Percentiles rank a stretch among this genome's conserved stretches.
phyloP scores from a whole-genome alignment of 2,113 vertebrate genomes.

The Colius striatus region DNA sequence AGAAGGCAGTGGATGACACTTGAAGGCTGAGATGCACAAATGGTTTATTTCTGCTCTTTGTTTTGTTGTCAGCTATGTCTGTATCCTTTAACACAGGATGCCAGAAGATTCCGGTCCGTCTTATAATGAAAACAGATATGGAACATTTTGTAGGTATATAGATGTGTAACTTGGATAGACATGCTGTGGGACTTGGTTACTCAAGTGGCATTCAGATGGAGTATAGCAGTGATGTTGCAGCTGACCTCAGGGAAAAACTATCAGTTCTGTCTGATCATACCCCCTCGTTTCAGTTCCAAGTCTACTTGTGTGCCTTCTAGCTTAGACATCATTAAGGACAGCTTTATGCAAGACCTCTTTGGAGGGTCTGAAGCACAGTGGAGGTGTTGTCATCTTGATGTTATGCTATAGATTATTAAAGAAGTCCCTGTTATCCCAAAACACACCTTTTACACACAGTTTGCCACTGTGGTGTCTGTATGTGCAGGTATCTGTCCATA shows the following conservation, averaged over 20 bases:
- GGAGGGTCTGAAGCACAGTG: background rate
- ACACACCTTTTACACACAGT: background rate
- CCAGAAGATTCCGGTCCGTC: background rate
- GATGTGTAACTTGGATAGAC: accelerated
- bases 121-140: background rate
- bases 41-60: constrained; percentile 34
- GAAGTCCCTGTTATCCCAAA: background rate
- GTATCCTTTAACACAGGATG: background rate
- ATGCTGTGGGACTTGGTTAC: accelerated
- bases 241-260: background rate
- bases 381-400: background rate
- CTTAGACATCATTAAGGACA: background rate
- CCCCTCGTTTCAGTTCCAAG: background rate
- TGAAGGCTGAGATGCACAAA: constrained; percentile 11
- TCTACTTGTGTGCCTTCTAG: background rate
- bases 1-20: constrained; percentile 17
- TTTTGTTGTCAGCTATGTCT: background rate
- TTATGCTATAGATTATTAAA: background rate
- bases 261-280: background rate
- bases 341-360: background rate
- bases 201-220: background rate
- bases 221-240: background rate
- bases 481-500: background rate
- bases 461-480: background rate
- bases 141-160: background rate